phyloP scores from a whole-genome alignment of 2,888 invertebrate genomes.

The Mylabris sibirica region DNA sequence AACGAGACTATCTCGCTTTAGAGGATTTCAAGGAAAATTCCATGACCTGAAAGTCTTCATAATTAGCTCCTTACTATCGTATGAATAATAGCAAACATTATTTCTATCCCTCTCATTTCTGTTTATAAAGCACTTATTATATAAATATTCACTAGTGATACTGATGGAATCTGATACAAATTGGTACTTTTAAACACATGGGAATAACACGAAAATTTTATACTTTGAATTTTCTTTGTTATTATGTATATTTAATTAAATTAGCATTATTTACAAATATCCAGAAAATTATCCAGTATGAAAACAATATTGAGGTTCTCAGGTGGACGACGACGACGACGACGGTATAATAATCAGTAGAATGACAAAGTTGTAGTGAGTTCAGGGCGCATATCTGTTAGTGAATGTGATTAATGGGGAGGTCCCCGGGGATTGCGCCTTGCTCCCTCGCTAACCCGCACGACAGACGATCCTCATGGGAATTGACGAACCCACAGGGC shows the following conservation, averaged over 20 bases:
- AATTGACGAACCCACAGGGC: conserved; percentile 41
- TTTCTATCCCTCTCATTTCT: conserved; percentile 31
- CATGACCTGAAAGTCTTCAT: conserved; percentile 27
- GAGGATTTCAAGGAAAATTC: conserved; percentile 4
- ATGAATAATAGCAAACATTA: conserved; percentile 38
- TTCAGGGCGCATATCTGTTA: conserved; percentile 52
- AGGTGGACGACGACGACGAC: conserved; percentile 23
- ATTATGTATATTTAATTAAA: background rate
- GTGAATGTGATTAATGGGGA: conserved; percentile 62
- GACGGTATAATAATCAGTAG: conserved; percentile 48
- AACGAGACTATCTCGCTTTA: conserved; percentile 26
- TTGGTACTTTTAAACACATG: conserved; percentile 31
- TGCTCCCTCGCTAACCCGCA: conserved; percentile 46
- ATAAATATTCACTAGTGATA: conserved; percentile 40
- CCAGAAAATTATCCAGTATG: background rate
- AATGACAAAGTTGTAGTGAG: conserved; percentile 53
- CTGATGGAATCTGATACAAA: conserved; percentile 28
- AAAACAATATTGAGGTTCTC: conserved; percentile 16
- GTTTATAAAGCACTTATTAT: conserved; percentile 38
- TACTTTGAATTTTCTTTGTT: conserved; percentile 30
- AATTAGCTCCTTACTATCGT: conserved; percentile 36
- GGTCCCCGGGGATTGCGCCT: conserved; percentile 55
- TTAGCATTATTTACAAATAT: background rate
- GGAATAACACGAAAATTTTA: conserved; percentile 38
- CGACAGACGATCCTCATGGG: conserved; percentile 49